phyloP scores from a whole-genome alignment of 2,113 vertebrate species.

The Tragelaphus imberbis region DNA sequence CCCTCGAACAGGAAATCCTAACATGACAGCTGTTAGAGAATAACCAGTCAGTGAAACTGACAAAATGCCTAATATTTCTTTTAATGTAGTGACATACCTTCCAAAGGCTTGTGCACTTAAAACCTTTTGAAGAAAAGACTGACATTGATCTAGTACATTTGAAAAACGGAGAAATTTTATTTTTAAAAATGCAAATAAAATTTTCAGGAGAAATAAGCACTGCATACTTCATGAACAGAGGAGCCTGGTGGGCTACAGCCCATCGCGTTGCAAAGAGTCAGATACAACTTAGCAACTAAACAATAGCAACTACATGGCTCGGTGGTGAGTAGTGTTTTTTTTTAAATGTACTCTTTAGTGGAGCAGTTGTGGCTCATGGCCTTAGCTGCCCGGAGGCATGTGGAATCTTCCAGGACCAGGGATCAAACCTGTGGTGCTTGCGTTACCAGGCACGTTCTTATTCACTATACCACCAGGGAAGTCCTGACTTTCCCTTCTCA shows the following conservation, averaged over 20 bases:
- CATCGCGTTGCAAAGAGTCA: not conserved
- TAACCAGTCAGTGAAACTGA: not conserved
- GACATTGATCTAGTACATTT: not conserved
- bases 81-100: not conserved
- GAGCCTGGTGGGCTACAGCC: not conserved
- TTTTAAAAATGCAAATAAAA: not conserved
- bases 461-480: not conserved
- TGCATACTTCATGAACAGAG: not conserved
- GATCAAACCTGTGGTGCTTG: not conserved
- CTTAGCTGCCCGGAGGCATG: not conserved
- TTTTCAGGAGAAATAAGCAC: not conserved
- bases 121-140: not conserved
- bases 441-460: not conserved
- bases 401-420: not conserved
- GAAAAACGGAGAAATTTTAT: not conserved
- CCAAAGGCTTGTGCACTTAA: not conserved
- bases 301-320: not conserved
- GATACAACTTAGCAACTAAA: not conserved
- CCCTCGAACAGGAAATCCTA: not conserved
- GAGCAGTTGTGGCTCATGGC: not conserved
- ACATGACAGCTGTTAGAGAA: not conserved
- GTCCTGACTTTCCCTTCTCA: not conserved
- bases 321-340: not conserved
- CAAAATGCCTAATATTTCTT: not conserved
- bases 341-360: too few relatives aligned